Conservation (phyloP, 2,113 vertebrate genomes). For the Meleagris gallopavo region DNA sequence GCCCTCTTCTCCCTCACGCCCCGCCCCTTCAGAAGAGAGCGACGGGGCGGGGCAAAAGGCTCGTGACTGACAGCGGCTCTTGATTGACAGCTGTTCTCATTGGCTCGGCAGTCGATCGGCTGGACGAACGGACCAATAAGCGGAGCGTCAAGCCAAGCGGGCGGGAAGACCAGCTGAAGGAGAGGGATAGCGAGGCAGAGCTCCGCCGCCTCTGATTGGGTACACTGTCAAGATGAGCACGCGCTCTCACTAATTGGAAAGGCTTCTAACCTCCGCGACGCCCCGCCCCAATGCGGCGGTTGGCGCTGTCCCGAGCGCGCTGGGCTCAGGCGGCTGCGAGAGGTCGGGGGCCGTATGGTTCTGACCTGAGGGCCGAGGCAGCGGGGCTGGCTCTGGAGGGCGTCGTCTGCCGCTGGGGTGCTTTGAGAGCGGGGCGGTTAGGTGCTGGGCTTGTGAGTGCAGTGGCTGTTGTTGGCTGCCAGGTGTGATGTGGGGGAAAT, state of each 20-base stretch:
- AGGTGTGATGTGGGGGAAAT: accelerated
- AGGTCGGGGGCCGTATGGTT: too few relatives aligned
- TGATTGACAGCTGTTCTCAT: neutral
- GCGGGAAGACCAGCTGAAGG: neutral
- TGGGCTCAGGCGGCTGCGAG: too few relatives aligned
- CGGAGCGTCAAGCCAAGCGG: neutral
- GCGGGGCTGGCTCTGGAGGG: neutral
- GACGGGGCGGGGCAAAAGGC: neutral
- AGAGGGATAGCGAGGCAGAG: neutral
- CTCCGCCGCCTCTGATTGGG: neutral
- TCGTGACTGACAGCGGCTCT: neutral
- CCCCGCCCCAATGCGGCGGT: conserved; percentile 39
- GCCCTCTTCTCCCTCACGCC: neutral
- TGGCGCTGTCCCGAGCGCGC: neutral
- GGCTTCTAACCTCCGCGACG: accelerated
- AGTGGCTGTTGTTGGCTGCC: neutral
- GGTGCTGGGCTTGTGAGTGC: too few relatives aligned
- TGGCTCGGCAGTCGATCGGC: neutral
- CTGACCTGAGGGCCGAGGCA: too few relatives aligned
- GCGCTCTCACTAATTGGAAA: accelerated
- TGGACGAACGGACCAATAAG: neutral
- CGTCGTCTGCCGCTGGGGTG: too few relatives aligned
- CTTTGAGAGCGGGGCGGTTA: neutral
- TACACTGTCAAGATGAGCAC: accelerated
- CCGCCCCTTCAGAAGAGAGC: neutral